These are phyloP conservation scores for Drosophila anceps DNA, from an alignment of 2,888 invertebrate genomes.

Conservation along the genomic window DNA sequence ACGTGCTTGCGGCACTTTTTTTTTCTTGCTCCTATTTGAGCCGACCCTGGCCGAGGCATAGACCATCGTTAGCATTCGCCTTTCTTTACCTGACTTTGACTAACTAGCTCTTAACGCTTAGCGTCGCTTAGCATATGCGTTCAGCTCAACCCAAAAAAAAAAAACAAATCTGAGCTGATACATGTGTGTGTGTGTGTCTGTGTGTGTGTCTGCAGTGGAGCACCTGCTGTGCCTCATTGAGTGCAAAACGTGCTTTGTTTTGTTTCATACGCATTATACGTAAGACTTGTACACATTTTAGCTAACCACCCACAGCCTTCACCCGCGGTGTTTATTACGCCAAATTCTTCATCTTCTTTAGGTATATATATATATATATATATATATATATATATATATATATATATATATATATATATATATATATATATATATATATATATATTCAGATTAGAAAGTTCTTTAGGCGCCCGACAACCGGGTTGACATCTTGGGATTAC, in stretches of 20 bases:
- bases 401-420: conserved; percentile 31
- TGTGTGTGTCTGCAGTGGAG: conserved; percentile 24
- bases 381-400: conserved; percentile 31
- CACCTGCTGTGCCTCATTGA: conserved; percentile 68
- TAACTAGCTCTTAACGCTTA: conserved; percentile 67
- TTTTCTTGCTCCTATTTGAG: conserved; percentile 46
- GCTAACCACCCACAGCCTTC: conserved; percentile 2
- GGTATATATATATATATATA: not conserved
- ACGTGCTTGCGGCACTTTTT: conserved; percentile 51
- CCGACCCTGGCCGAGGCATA: conserved; percentile 1
- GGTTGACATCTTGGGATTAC: conserved; percentile 58
- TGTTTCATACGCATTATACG: conserved; percentile 62
- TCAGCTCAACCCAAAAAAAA: conserved; percentile 13
- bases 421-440: conserved; percentile 17
- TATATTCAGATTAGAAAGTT: conserved; percentile 63
- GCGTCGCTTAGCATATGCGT: conserved; percentile 24
- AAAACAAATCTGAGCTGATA: not conserved
- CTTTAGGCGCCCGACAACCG: conserved; percentile 44
- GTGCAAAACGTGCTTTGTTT: conserved; percentile 72
- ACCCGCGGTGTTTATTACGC: conserved; percentile 53
- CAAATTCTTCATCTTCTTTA: conserved; percentile 34
- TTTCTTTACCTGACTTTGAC: conserved; percentile 56
- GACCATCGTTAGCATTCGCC: conserved; percentile 9
- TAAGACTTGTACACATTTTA: conserved; percentile 60
- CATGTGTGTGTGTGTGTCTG: not conserved